Evolutionary conservation across 2,888 invertebrate genomes (phyloP).

Genomic region (Eristalinus sepulchralis): DNA sequence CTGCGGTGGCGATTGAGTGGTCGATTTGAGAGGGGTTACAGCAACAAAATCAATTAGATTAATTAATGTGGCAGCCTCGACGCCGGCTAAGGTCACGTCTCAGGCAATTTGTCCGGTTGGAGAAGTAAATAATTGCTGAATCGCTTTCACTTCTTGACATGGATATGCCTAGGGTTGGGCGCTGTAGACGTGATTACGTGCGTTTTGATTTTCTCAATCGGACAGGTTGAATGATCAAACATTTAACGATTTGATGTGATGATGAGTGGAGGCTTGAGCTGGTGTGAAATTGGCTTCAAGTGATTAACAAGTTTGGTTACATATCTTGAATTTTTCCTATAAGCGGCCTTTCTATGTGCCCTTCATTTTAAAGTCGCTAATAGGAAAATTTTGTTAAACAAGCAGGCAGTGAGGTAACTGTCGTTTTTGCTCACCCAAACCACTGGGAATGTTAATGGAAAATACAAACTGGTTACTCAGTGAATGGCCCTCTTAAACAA

Average conservation of each 20-base stretch:
- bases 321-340: background rate
- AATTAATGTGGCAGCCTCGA: slow-evolving; percentile 27
- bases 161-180: background rate
- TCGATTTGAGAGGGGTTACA: background rate
- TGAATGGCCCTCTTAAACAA: no score
- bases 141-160: background rate
- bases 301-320: background rate
- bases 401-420: no score
- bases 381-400: no score
- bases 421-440: no score
- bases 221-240: background rate
- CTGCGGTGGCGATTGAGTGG: background rate
- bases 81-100: slow-evolving; percentile 3
- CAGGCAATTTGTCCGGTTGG: slow-evolving; percentile 4
- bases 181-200: background rate
- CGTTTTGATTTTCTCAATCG: background rate
- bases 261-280: background rate
- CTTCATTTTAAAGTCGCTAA: no score
- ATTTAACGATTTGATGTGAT: background rate
- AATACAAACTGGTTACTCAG: no score
- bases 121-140: background rate
- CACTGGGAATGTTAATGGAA: no score
- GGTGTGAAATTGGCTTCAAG: background rate
- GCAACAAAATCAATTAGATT: slow-evolving; percentile 32
- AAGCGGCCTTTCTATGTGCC: no score